Base-by-base conservation (phyloP, 2,797 vertebrate species). In the Phataginus tetradactyla region DNA sequence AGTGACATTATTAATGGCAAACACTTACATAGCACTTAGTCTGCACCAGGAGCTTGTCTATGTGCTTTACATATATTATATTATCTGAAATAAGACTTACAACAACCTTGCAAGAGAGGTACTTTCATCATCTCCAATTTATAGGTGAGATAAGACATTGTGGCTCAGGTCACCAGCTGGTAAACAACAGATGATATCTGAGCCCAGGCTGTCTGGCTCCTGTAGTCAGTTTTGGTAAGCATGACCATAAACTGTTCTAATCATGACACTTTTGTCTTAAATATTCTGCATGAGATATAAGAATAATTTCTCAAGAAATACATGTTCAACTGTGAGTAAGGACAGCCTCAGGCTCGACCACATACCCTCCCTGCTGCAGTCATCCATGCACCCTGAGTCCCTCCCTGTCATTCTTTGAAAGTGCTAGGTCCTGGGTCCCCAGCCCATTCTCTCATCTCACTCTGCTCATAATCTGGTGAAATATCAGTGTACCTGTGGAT, bases 1-100 rank as follows among this genome's bases (percentile, higher is more conserved):
- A 88, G 61, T 87, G 77, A 90, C 59, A 75, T 91, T 89, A 95
- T 94, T 96, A 96, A 92, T 88, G 90, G 72, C 51, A 83, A 88
- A 85, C 32, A 42, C 80, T 96, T 91, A 63, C 63, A 64, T 7
- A 71, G n/a, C 57, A 59, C 61, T 84, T 37, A 71, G 9, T 91
- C n/a, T 66, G 23, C 78, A 90, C n/a, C 61, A 85, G 84, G 32
- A 27, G 7, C 37, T 86, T 39, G 63, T 64, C 59, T 69, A 42
- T 83, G 74, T 84, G n/a, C 72, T 92, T 94, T 75, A 61, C 55
- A 87, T 90, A 75, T n/a, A 90, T 96, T 85, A 87, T 89, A 90
- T 96, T 85, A 87, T 89, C 84, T 80, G 64, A 71, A 86, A 81
- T 29, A 90, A 91, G 66, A 80, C 66, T 96, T 23, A 25, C 12